A percentile compares a stretch with the other conserved stretches of the same genome.
Evolutionary conservation across 1,140 invertebrate species (phyloP).

Genomic region (Periplaneta americana): DNA sequence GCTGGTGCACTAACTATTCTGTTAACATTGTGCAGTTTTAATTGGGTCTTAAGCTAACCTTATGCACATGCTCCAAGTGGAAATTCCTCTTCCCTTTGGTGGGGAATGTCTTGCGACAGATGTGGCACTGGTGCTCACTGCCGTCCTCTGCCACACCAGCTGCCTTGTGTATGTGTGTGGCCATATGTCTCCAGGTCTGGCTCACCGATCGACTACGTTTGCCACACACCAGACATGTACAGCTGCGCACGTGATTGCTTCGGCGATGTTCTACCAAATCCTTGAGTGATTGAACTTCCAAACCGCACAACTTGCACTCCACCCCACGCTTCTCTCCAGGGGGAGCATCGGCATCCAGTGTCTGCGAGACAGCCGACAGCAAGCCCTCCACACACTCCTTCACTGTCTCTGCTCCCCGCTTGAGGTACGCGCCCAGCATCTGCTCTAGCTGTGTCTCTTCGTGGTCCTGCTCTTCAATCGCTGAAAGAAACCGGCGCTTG

Average conservation of each 20-base stretch:
- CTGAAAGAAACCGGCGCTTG: background rate
- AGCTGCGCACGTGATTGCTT: background rate
- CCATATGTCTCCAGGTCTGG: conserved; percentile 11
- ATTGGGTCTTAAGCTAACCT: background rate
- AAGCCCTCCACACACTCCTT: background rate
- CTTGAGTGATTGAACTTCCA: background rate
- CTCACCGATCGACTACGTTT: conserved; percentile 11
- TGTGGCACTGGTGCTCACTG: background rate
- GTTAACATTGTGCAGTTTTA: no score
- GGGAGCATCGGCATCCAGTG: background rate
- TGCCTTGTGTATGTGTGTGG: background rate
- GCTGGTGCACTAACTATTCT: no score
- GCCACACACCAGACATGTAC: conserved; percentile 13
- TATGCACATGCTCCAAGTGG: background rate
- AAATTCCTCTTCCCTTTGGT: background rate
- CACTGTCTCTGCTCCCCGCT: background rate
- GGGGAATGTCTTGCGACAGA: background rate
- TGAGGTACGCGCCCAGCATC: conserved; percentile 4
- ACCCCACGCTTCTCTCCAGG: background rate
- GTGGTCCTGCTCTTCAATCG: background rate
- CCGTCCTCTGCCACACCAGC: background rate
- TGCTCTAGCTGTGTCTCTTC: conserved; percentile 7
- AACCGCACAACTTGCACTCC: conserved; percentile 5
- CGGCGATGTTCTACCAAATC: conserved; percentile 2
- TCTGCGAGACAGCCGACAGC: background rate